Evolutionary conservation across 1,140 invertebrate species (phyloP), one percentile per base, ranked within the genome.

Genomic region (Achatina immaculata): DNA sequence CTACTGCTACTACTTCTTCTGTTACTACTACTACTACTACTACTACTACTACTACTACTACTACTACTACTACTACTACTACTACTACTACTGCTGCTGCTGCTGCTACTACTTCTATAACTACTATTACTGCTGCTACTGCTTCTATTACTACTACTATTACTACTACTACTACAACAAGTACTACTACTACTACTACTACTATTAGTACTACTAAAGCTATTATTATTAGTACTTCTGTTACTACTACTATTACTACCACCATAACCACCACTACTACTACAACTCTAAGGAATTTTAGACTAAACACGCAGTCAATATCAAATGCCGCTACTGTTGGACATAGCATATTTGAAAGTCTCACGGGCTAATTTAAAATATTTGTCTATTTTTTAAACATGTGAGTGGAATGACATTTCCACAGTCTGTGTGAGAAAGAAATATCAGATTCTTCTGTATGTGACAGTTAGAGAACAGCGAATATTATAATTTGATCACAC

Each of bases 141-240:
- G 38, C 55, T 24, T 19, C 55, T 58, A 58, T 24, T 58, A 24
- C 24, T 58, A 58, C 24, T 58, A 24, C 55, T 42, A 31, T n/a
- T 24, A 58, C 55, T 58, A 58, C 11, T 58, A 24, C 6, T 62
- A 19, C 58, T 31, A 62, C 58, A 9, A 62, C 42, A 45, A 28
- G 21, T n/a, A 43, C 28, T 45, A n/a, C 24, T 40, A 42, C 65
- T 24, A 24, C 42, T 24, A 75, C 66, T 48, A 31, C 58, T 16
- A 72, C 71, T 38, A 36, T n/a, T 65, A 24, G 21, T 16, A 51
- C 48, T 48, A 38, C 14, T 40, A 11, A 45, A 40, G 40, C 68
- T 71, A 42, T 38, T 71, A 40, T 38, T 7, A 71, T 38, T 40
- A 71, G 34, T 71, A 42, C 36, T 40, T 40, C 68, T 71, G 28